Evolutionary conservation across 2,888 invertebrate species (phyloP).

Genomic region (Aelia acuminata): DNA sequence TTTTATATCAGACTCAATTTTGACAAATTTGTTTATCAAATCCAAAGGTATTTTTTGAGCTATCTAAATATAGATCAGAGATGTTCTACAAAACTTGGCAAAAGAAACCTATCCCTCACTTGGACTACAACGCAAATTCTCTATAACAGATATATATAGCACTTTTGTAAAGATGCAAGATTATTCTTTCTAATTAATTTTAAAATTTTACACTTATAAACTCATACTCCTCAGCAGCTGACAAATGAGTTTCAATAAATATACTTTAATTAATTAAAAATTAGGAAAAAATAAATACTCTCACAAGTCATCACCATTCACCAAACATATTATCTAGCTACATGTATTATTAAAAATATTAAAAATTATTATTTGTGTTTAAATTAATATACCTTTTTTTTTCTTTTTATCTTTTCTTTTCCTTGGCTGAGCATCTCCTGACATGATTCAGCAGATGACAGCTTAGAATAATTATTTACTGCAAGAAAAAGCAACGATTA

Average conservation of each 20-base stretch:
- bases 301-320: background rate
- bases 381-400: constrained; percentile 78
- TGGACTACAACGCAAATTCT: constrained; percentile 36
- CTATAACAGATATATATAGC: constrained; percentile 40
- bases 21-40: constrained; percentile 42
- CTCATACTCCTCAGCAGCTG: background rate
- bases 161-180: background rate
- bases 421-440: constrained; percentile 88
- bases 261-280: background rate
- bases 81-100: constrained; percentile 57
- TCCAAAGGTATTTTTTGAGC: constrained; percentile 43
- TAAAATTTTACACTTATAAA: background rate
- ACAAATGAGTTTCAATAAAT: background rate
- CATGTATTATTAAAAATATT: background rate
- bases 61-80: constrained; percentile 56
- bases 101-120: constrained; percentile 46
- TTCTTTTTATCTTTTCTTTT: constrained; percentile 88
- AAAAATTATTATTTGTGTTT: background rate
- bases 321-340: background rate
- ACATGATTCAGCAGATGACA: constrained; percentile 75
- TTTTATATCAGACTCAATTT: background rate
- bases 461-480: constrained; percentile 54
- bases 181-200: background rate
- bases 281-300: background rate
- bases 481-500: background rate